These are phyloP conservation scores for Pardalotus punctatus DNA, from an alignment of 2,113 vertebrate species.

Conservation along the genomic window DNA sequence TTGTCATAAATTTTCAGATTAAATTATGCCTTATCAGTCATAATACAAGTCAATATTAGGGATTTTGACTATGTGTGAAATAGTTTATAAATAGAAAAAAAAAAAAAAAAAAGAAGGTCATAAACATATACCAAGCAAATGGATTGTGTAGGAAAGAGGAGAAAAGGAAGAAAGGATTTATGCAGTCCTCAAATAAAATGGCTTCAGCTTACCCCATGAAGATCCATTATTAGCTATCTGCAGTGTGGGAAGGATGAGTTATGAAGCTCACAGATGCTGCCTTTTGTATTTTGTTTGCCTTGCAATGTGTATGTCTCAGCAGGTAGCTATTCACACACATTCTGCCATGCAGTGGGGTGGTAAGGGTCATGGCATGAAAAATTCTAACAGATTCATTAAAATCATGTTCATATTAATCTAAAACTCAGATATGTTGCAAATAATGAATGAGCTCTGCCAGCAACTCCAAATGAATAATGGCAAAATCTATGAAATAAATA, in stretches of 20 bases:
- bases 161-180: neutral
- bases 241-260: neutral
- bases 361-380: neutral
- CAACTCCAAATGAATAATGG: neutral
- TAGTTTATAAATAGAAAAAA: neutral
- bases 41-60: neutral
- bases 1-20: neutral
- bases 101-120: neutral
- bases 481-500: constrained; percentile 11
- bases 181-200: neutral
- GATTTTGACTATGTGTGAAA: neutral
- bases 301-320: neutral
- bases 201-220: neutral
- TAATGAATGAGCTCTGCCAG: neutral
- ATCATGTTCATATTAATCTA: neutral
- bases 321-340: neutral
- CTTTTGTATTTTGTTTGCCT: neutral
- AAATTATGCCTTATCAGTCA: neutral
- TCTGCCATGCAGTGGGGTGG: neutral
- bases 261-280: neutral
- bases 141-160: neutral
- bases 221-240: neutral
- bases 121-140: neutral
- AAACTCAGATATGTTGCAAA: neutral
- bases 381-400: neutral